Percentiles rank a stretch among this genome's conserved stretches.
Evolutionary conservation across 2,888 invertebrate species (phyloP).

Genomic region (Sycophila texana): DNA sequence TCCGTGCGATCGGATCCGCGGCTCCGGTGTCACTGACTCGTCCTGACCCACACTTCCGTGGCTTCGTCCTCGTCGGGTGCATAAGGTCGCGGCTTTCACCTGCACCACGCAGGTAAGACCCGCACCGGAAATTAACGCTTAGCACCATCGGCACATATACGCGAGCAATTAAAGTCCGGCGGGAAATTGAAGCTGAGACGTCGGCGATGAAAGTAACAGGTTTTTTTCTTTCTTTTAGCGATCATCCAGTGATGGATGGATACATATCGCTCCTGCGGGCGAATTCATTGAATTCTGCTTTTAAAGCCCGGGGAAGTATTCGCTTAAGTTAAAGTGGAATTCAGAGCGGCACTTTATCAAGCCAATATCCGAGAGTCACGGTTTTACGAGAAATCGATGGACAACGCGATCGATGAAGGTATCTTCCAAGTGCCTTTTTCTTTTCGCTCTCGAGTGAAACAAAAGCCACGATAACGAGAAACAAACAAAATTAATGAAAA

Average conservation of each 20-base stretch:
- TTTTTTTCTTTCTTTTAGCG: too few species aligned
- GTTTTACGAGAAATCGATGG: constrained; percentile 23
- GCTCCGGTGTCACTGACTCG: constrained; percentile 18
- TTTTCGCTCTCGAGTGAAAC: too few species aligned
- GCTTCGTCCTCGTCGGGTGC: not conserved
- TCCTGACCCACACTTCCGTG: constrained; percentile 6
- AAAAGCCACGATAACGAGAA: not conserved
- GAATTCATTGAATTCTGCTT: too few species aligned
- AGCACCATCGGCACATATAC: not conserved
- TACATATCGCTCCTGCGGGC: too few species aligned
- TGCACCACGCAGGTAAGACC: too few species aligned
- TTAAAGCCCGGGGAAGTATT: too few species aligned
- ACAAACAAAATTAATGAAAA: not conserved
- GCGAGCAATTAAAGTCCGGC: not conserved
- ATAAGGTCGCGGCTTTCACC: constrained; percentile 12
- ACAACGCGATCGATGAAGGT: not conserved
- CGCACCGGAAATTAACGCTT: too few species aligned
- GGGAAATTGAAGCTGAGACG: not conserved
- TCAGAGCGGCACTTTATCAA: not conserved
- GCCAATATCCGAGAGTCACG: not conserved
- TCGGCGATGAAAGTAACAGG: too few species aligned
- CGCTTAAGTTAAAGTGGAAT: not conserved
- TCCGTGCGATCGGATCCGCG: constrained; percentile 11
- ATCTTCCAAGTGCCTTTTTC: not conserved
- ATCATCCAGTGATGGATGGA: too few species aligned